A percentile compares a stretch with the other conserved stretches of the same genome.
phyloP scores from a whole-genome alignment of 2,888 invertebrate genomes.

The Sympetrum striolatum region DNA sequence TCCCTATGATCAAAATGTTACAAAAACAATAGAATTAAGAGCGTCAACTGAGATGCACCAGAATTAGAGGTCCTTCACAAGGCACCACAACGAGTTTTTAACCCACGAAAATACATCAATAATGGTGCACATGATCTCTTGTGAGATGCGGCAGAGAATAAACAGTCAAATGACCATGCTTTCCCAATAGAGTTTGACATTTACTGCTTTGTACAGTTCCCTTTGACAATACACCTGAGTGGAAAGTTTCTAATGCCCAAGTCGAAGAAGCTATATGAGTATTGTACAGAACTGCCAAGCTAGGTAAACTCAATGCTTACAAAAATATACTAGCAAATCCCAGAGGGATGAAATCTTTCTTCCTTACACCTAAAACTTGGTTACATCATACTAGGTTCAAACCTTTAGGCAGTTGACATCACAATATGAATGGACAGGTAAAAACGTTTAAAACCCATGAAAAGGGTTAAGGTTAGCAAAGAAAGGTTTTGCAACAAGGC shows the following conservation, averaged over 20 bases:
- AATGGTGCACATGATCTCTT: not conserved
- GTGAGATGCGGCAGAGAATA: not conserved
- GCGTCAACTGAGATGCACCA: not conserved
- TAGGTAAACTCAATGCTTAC: slow-evolving; percentile 11
- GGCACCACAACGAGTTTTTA: not conserved
- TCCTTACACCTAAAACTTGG: not conserved
- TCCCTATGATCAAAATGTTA: not conserved
- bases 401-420: slow-evolving; percentile 17
- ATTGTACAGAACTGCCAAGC: not conserved
- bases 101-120: not conserved
- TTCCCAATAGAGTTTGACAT: not conserved
- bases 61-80: slow-evolving; percentile 8
- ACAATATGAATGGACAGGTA: not conserved
- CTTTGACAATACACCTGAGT: slow-evolving; percentile 24
- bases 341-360: not conserved
- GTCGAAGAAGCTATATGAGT: slow-evolving; percentile 6
- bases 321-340: slow-evolving; percentile 33
- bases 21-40: not conserved
- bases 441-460: not conserved
- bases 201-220: not conserved
- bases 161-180: not conserved
- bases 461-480: not conserved
- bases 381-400: slow-evolving; percentile 3
- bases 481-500: not conserved
- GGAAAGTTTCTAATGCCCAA: not conserved